Conservation (phyloP, 2,797 vertebrate species). For the Enteromius unitaeniatus region DNA sequence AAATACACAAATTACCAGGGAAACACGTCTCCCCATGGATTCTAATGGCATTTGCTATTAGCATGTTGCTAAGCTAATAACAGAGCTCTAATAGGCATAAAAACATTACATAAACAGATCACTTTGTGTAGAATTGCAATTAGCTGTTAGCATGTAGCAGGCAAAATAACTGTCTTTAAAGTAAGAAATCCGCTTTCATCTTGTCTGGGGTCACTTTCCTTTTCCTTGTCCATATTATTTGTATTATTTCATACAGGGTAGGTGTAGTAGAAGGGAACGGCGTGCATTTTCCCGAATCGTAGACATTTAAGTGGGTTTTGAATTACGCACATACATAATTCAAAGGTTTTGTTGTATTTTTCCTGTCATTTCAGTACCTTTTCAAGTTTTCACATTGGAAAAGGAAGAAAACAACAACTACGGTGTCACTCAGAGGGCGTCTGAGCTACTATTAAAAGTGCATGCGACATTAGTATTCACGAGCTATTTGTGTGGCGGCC, state of each 20-base stretch:
- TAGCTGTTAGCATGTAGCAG: neutral
- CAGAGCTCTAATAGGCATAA: neutral
- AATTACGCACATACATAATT: neutral
- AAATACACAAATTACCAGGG: neutral
- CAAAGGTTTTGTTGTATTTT: neutral
- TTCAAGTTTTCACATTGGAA: neutral
- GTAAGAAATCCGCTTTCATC: constrained; percentile 20
- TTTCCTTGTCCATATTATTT: neutral
- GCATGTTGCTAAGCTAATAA: neutral
- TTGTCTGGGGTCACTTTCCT: neutral
- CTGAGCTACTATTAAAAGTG: constrained; percentile 5
- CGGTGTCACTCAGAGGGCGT: constrained; percentile 8
- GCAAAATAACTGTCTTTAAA: constrained; percentile 6
- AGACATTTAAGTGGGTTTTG: neutral
- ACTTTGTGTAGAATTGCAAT: neutral
- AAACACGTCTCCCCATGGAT: neutral
- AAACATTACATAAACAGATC: neutral
- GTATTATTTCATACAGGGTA: constrained; percentile 10
- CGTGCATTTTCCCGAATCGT: neutral
- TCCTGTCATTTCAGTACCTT: neutral
- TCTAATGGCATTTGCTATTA: neutral
- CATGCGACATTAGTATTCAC: constrained; percentile 28
- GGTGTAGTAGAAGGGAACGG: neutral
- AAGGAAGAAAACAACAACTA: neutral
- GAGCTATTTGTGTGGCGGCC: constrained; percentile 34